phyloP scores from a whole-genome alignment of 2,888 invertebrate species.

The Tachina lurida region DNA sequence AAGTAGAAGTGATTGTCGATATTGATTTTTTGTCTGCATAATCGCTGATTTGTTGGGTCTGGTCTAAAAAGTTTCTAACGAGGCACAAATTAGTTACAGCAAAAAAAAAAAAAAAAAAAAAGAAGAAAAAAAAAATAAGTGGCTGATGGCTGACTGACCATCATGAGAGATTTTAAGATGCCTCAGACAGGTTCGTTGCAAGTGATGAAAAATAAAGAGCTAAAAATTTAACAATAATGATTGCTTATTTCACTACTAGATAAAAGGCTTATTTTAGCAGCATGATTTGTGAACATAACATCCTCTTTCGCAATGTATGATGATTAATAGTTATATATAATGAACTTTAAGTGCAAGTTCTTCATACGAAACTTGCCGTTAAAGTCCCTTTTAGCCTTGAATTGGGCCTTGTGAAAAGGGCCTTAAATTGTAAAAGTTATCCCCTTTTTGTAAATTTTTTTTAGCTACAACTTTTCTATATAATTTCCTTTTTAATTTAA shows the following conservation, averaged over 20 bases:
- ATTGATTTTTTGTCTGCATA: slow-evolving; percentile 41
- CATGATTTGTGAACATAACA: not conserved
- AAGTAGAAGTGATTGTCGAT: not conserved
- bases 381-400: no score
- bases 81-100: not conserved
- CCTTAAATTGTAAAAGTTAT: no score
- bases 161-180: slow-evolving; percentile 8
- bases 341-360: no score
- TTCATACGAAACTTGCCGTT: no score
- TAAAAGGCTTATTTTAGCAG: not conserved
- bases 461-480: not conserved
- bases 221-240: not conserved
- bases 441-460: not conserved
- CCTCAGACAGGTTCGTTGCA: slow-evolving; percentile 10
- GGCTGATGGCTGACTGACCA: not conserved
- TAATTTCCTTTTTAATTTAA: not conserved
- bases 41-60: not conserved
- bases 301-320: no score
- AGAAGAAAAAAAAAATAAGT: not conserved
- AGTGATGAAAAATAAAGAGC: slow-evolving; percentile 12
- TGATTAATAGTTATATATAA: no score
- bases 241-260: not conserved
- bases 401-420: no score
- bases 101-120: not conserved
- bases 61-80: not conserved